phyloP scores from a whole-genome alignment of 2,888 invertebrate genomes.

The Cheilosia soror region DNA sequence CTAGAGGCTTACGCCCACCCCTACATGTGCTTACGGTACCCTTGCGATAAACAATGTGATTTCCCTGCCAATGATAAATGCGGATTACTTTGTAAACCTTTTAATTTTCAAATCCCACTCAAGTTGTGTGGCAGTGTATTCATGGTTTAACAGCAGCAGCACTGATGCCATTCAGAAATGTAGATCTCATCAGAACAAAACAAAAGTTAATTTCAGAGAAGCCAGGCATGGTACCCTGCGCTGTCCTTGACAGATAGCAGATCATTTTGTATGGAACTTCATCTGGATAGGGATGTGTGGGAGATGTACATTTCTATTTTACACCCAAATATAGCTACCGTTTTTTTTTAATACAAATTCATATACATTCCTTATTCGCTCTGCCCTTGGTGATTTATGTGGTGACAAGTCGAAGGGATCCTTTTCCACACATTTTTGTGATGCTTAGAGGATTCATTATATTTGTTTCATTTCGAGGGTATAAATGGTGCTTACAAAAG shows the following conservation, averaged over 20 bases:
- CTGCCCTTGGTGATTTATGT: constrained; percentile 49
- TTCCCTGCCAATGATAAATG: constrained; percentile 56
- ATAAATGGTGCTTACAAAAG: constrained; percentile 9
- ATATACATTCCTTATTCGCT: background rate
- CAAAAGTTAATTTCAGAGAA: constrained; percentile 64
- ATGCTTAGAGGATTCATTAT: constrained; percentile 40
- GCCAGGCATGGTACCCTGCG: constrained; percentile 2
- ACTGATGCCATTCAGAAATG: constrained; percentile 25
- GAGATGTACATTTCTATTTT: constrained; percentile 15
- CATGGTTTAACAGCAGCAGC: constrained; percentile 2
- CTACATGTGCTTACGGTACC: constrained; percentile 15
- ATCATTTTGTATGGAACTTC: constrained; percentile 56
- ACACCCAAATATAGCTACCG: constrained; percentile 21
- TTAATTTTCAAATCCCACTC: constrained; percentile 67
- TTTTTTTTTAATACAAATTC: constrained; percentile 6
- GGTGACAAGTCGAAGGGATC: constrained; percentile 52
- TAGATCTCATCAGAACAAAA: constrained; percentile 56
- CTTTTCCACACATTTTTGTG: constrained; percentile 44
- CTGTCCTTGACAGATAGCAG: constrained; percentile 67
- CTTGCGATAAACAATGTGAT: constrained; percentile 60
- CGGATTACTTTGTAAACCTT: constrained; percentile 66
- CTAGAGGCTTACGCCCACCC: constrained; percentile 1
- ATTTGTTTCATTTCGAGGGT: constrained; percentile 10
- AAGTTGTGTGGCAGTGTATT: constrained; percentile 9
- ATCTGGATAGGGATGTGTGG: constrained; percentile 15